Percentiles rank a stretch among this genome's conserved stretches.
These are phyloP conservation scores for Penaeus indicus DNA, from an alignment of 1,140 invertebrate species.

Conservation along the genomic window DNA sequence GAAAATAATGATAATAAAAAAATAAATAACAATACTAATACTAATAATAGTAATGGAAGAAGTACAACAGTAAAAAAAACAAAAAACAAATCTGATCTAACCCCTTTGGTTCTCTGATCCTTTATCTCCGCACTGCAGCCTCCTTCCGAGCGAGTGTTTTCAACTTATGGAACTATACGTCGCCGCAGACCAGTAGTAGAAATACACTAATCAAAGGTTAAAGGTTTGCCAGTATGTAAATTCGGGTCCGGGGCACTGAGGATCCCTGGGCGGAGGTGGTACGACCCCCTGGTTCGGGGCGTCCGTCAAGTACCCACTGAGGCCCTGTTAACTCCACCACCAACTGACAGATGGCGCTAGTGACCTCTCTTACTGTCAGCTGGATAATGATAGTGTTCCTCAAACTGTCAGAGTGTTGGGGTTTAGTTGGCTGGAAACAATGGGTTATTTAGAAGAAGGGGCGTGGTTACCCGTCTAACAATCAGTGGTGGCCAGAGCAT, in stretches of 20 bases:
- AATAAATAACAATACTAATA: background rate
- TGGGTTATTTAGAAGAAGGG: constrained; percentile 32
- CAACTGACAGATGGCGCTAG: constrained; percentile 35
- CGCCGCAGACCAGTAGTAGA: background rate
- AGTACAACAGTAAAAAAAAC: too few species aligned
- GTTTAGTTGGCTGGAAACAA: constrained; percentile 29
- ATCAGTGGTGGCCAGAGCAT: background rate
- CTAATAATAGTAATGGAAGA: background rate
- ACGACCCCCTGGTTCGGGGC: background rate
- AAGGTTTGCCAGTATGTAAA: too few species aligned
- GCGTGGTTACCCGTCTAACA: background rate
- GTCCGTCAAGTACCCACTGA: background rate
- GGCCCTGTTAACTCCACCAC: constrained; percentile 28
- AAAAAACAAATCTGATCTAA: too few species aligned
- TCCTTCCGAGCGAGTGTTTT: too few species aligned
- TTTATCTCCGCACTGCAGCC: too few species aligned
- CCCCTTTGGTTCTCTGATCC: too few species aligned
- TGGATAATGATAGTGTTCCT: constrained; percentile 14
- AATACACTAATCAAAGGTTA: too few species aligned
- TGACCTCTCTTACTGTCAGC: constrained; percentile 29
- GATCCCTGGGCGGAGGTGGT: too few species aligned
- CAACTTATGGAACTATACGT: background rate
- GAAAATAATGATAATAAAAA: too few species aligned
- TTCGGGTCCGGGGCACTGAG: too few species aligned
- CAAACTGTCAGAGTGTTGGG: constrained; percentile 13